Conservation (phyloP, 2,888 invertebrate genomes). For the Stenotaenia linearis region DNA sequence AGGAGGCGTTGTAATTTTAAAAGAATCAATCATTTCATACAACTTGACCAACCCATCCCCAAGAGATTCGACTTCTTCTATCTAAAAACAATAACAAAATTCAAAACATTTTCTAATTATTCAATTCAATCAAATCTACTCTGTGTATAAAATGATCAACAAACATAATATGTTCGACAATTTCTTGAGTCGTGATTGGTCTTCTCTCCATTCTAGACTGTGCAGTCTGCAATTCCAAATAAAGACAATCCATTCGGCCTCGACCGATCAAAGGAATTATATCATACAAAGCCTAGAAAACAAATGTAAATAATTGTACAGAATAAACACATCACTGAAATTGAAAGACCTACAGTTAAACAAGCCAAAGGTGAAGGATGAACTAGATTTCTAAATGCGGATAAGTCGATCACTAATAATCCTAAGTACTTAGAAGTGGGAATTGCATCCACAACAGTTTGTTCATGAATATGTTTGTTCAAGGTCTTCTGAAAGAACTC, state of each 20-base stretch:
- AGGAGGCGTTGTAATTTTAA: constrained; percentile 62
- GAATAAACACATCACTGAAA: constrained; percentile 33
- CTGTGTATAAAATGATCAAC: constrained; percentile 60
- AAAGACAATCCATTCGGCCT: constrained; percentile 38
- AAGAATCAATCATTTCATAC: constrained; percentile 77
- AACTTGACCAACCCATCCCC: constrained; percentile 75
- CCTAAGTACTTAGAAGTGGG: constrained; percentile 65
- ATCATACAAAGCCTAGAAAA: not conserved
- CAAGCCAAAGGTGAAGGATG: constrained; percentile 66
- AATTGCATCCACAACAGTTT: constrained; percentile 55
- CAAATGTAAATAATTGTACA: not conserved
- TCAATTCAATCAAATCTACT: constrained; percentile 37
- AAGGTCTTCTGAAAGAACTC: constrained; percentile 62
- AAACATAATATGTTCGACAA: constrained; percentile 65
- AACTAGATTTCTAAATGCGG: constrained; percentile 64
- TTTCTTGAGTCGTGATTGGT: constrained; percentile 65
- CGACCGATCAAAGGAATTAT: not conserved
- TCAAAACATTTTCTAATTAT: too few species aligned
- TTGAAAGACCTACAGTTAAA: constrained; percentile 60
- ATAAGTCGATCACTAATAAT: constrained; percentile 62
- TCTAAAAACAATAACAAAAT: constrained; percentile 50
- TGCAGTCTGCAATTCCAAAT: constrained; percentile 60
- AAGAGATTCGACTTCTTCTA: constrained; percentile 64
- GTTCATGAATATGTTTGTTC: constrained; percentile 42
- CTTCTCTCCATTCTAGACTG: constrained; percentile 59